Conservation (phyloP, 2,888 invertebrate genomes). For the Ametastegia equiseti region DNA sequence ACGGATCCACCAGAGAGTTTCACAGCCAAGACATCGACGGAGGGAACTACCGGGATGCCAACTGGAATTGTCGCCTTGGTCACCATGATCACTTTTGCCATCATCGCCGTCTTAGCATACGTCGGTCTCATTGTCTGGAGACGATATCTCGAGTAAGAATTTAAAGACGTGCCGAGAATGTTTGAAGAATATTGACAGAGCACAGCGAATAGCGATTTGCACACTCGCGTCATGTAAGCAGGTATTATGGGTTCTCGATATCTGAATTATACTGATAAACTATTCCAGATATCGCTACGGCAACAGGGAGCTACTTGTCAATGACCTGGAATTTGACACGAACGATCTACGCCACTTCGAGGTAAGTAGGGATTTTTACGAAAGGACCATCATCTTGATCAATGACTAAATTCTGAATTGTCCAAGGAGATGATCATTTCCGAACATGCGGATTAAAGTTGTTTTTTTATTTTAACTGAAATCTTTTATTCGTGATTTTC, state of each 20-base stretch:
- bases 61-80: conserved; percentile 65
- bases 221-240: too few relatives aligned
- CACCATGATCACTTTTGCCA: conserved; percentile 68
- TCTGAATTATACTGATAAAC: neutral
- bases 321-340: conserved; percentile 74
- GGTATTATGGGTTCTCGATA: neutral
- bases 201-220: too few relatives aligned
- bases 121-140: conserved; percentile 74
- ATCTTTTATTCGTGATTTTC: conserved; percentile 46
- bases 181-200: too few relatives aligned
- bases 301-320: conserved; percentile 75
- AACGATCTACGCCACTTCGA: conserved; percentile 75
- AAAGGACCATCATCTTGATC: conserved; percentile 25
- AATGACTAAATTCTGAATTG: neutral
- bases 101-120: conserved; percentile 72
- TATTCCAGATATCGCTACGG: conserved; percentile 71
- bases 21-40: neutral
- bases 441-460: neutral
- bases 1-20: neutral
- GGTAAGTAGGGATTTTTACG: conserved; percentile 69
- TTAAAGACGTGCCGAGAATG: neutral
- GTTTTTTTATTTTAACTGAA: neutral
- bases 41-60: conserved; percentile 58
- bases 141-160: conserved; percentile 75
- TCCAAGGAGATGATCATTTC: neutral